Conservation (phyloP, 2,113 vertebrate species). For the Syrrhaptes paradoxus region DNA sequence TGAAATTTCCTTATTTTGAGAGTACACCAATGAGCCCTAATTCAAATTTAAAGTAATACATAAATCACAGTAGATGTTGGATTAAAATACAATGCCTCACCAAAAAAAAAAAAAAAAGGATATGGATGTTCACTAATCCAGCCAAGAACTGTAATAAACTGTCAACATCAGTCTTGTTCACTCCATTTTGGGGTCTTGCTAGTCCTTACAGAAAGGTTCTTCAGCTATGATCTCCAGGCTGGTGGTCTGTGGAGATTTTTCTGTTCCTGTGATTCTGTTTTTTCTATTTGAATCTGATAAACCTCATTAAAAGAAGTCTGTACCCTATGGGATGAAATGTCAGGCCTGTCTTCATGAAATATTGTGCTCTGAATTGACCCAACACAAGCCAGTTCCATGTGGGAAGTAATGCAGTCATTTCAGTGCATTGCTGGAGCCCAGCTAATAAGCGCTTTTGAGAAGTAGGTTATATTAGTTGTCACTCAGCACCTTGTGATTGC, state of each 20-base stretch:
- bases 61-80: conserved; percentile 43
- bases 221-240: background rate
- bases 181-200: conserved; percentile 41
- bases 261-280: conserved; percentile 33
- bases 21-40: background rate
- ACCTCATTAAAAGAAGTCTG: conserved; percentile 46
- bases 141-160: conserved; percentile 48
- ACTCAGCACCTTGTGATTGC: conserved; percentile 50
- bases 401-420: conserved; percentile 19
- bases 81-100: conserved; percentile 25
- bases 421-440: conserved; percentile 2
- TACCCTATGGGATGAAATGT: background rate
- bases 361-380: conserved; percentile 28
- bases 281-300: conserved; percentile 54
- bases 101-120: background rate
- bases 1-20: conserved; percentile 3
- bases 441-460: background rate
- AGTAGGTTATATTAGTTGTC: conserved; percentile 26
- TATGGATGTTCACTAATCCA: conserved; percentile 3
- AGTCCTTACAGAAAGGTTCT: background rate
- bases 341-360: conserved; percentile 25
- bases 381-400: conserved; percentile 9
- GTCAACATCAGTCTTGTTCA: conserved; percentile 42
- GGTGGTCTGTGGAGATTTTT: conserved; percentile 40
- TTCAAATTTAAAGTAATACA: background rate